These are phyloP conservation scores for Parasteatoda tepidariorum DNA, from an alignment of 1,140 invertebrate species.

Conservation along the genomic window DNA sequence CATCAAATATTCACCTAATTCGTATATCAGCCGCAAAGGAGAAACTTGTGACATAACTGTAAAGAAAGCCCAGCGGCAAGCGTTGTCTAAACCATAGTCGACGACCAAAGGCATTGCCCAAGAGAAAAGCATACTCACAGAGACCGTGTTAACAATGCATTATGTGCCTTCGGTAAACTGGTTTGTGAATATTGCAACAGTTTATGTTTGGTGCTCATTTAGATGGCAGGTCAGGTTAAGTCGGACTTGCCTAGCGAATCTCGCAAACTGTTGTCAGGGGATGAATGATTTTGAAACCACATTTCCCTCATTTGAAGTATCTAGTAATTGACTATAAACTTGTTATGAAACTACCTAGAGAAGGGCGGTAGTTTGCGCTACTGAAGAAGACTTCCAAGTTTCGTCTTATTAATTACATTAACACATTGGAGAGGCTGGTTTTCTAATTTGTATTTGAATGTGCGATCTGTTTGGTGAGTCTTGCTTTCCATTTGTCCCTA, in stretches of 20 bases:
- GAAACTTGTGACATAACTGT: conserved; percentile 20
- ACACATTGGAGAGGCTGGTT: conserved; percentile 39
- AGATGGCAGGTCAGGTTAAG: conserved; percentile 52
- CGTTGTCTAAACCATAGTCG: not conserved
- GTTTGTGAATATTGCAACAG: conserved; percentile 55
- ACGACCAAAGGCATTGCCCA: conserved; percentile 43
- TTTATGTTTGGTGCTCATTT: conserved; percentile 57
- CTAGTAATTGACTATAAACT: conserved; percentile 57
- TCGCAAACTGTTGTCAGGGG: conserved; percentile 51
- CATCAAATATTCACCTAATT: conserved; percentile 13
- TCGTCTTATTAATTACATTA: conserved; percentile 57
- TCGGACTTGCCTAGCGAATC: conserved; percentile 34
- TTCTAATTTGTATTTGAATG: conserved; percentile 43
- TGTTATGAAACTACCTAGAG: conserved; percentile 48
- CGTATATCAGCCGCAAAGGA: not conserved
- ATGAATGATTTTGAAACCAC: conserved; percentile 26
- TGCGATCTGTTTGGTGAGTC: conserved; percentile 29
- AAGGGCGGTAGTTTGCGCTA: not conserved
- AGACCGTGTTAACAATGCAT: conserved; percentile 55
- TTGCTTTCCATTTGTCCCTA: conserved; percentile 13
- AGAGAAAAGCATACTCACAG: conserved; percentile 9
- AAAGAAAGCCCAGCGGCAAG: conserved; percentile 53
- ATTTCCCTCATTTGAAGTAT: conserved; percentile 42
- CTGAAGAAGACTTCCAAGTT: conserved; percentile 6
- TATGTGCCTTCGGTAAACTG: conserved; percentile 60